phyloP scores from a whole-genome alignment of 1,140 invertebrate genomes.

The Pteromalus puparum region DNA sequence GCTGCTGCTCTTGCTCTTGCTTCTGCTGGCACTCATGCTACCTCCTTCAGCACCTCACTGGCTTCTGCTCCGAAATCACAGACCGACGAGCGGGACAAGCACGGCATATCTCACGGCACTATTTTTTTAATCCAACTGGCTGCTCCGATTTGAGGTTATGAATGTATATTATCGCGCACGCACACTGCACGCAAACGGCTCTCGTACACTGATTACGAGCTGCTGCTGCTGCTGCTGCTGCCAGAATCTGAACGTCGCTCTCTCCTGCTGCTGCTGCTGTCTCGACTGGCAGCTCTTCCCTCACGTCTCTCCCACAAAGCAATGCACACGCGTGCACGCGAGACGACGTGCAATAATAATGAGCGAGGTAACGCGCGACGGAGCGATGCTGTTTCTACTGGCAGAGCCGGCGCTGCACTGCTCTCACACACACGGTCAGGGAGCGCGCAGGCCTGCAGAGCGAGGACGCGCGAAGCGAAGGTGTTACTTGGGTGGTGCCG shows the following conservation, averaged over 20 bases:
- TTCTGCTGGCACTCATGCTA: not conserved
- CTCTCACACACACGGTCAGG: conserved; percentile 18
- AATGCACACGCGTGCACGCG: not conserved
- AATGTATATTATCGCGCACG: conserved; percentile 33
- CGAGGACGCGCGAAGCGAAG: conserved; percentile 63
- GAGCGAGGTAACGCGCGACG: not conserved
- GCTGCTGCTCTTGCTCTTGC: not conserved
- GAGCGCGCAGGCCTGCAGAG: conserved; percentile 17
- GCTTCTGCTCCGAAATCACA: not conserved
- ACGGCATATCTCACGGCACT: not conserved
- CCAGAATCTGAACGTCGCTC: not conserved
- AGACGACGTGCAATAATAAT: not conserved
- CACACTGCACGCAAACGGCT: conserved; percentile 8
- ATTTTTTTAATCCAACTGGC: not conserved
- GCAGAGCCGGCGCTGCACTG: not conserved
- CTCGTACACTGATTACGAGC: conserved; percentile 1
- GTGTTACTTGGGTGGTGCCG: conserved; percentile 77
- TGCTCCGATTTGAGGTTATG: conserved; percentile 17
- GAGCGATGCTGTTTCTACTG: not conserved
- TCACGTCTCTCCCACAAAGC: not conserved
- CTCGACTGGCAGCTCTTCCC: too few species aligned
- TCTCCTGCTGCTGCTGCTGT: conserved; percentile 18
- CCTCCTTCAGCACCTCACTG: not conserved
- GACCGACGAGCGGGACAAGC: not conserved
- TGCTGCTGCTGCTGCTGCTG: too few species aligned